These are phyloP conservation scores for Aegithalos caudatus DNA, from an alignment of 2,113 vertebrate genomes.

Conservation along the genomic window DNA sequence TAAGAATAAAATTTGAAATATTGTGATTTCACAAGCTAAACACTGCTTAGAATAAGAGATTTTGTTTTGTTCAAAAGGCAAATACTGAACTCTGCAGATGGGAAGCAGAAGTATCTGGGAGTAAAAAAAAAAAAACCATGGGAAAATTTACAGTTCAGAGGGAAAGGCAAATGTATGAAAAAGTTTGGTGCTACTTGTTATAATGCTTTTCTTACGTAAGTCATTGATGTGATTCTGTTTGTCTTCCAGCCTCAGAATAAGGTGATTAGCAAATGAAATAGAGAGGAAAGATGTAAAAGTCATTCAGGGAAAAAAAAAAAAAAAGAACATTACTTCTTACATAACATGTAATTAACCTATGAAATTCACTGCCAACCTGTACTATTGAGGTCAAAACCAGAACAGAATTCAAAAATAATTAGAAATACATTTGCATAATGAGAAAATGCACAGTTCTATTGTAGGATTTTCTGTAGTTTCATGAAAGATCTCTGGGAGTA, in stretches of 20 bases:
- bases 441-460: slow-evolving; percentile 20
- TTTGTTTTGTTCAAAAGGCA: not conserved
- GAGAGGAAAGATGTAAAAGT: slow-evolving; percentile 1
- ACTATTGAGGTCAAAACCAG: slow-evolving; percentile 18
- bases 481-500: not conserved
- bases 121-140: rapidly evolving
- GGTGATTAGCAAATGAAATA: slow-evolving; percentile 9
- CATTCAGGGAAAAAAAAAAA: not conserved
- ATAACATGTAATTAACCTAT: slow-evolving; percentile 43
- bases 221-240: slow-evolving; percentile 1
- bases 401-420: slow-evolving; percentile 23
- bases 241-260: not conserved
- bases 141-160: not conserved
- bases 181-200: not conserved
- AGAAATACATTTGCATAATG: slow-evolving; percentile 52
- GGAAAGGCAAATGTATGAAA: not conserved
- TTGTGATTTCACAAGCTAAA: not conserved
- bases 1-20: not conserved
- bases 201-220: not conserved
- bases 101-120: not conserved
- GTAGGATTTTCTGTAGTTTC: slow-evolving; percentile 15
- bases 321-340: not conserved
- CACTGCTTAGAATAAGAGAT: not conserved
- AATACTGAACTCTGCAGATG: not conserved
- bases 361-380: slow-evolving; percentile 11